Evolutionary conservation across 2,113 vertebrate species (phyloP).

Genomic region (Heterotis niloticus): DNA sequence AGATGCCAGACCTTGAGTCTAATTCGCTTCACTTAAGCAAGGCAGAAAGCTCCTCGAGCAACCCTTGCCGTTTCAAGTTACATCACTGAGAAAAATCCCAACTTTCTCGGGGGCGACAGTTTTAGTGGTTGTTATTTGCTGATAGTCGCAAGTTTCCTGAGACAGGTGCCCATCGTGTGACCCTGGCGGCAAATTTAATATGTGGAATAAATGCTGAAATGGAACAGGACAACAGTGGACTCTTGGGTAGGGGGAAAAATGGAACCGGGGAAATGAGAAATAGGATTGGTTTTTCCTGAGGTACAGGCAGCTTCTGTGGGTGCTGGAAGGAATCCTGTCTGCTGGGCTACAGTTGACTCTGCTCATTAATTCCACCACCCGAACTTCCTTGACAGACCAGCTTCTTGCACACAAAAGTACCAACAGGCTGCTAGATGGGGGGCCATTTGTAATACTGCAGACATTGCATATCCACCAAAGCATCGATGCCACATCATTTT

Average conservation of each 20-base stretch:
- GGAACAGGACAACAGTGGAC: neutral
- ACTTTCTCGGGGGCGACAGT: conserved; percentile 1
- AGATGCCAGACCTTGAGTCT: neutral
- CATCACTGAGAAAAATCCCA: conserved; percentile 8
- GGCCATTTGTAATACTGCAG: neutral
- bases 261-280: conserved; percentile 10
- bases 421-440: neutral
- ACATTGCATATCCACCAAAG: neutral
- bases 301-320: conserved; percentile 6
- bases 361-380: neutral
- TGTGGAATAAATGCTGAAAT: conserved; percentile 6
- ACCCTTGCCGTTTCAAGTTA: neutral
- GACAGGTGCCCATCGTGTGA: conserved; percentile 21
- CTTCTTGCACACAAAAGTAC: neutral
- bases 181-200: conserved; percentile 20
- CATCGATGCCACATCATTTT: neutral
- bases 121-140: conserved; percentile 9
- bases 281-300: neutral
- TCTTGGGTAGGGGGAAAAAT: conserved; percentile 13
- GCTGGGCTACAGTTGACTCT: neutral
- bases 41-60: neutral
- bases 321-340: neutral
- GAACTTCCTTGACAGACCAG: neutral
- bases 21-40: conserved; percentile 18
- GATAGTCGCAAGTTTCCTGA: neutral